Evolutionary conservation across 37 sponge, comb jelly and placozoan species (phyloP).

Genomic region (Chondrilla cf. caribensis): DNA sequence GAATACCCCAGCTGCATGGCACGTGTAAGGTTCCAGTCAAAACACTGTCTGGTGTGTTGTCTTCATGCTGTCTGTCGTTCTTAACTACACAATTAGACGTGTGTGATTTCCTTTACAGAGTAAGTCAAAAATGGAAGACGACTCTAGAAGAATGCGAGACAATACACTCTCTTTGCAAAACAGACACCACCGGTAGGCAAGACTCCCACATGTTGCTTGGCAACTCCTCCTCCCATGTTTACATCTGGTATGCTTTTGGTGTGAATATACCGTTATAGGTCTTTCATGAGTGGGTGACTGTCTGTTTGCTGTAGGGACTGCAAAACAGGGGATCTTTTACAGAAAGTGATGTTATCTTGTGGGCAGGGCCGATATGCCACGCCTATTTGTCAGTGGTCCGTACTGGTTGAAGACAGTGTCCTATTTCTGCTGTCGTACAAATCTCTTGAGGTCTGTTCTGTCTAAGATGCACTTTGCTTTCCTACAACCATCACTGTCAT

Average conservation of each 20-base stretch:
- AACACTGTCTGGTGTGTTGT: too few species aligned
- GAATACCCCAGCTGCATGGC: too few species aligned
- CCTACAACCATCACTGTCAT: too few species aligned
- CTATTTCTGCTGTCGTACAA: background rate
- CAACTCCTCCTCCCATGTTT: background rate
- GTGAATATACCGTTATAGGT: background rate
- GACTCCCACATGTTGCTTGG: background rate
- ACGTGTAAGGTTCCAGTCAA: too few species aligned
- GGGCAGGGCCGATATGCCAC: background rate
- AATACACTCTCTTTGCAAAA: too few species aligned
- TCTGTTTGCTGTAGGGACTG: background rate
- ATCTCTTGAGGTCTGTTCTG: background rate
- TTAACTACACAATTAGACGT: too few species aligned
- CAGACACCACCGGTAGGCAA: too few species aligned
- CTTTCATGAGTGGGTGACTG: slow-evolving; percentile 4
- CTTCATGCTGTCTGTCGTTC: too few species aligned
- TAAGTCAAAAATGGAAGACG: too few species aligned
- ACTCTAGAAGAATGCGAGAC: too few species aligned
- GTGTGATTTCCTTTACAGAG: too few species aligned
- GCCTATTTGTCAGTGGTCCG: background rate
- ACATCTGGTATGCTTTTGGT: background rate
- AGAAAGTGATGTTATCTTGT: background rate
- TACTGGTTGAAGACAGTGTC: background rate
- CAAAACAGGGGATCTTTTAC: background rate
- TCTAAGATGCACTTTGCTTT: too few species aligned